Evolutionary conservation across 2,797 vertebrate genomes (phyloP), one percentile per base, ranked within the genome.

Genomic region (Australoheros facetus): DNA sequence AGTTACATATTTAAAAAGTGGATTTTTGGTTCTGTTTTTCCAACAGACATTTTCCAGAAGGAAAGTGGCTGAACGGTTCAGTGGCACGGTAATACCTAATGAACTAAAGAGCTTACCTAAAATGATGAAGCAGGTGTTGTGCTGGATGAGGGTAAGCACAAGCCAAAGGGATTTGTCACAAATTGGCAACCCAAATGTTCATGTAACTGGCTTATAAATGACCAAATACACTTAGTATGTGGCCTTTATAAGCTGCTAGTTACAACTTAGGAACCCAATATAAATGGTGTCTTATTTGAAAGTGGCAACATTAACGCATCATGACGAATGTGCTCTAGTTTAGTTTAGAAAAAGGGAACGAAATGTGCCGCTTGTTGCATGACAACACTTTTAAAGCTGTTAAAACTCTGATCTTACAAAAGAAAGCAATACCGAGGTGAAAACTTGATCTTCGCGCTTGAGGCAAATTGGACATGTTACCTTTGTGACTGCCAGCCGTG

Each of bases 381-480:
- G 45, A 71, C 51, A 78, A 62, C 57, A 80, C 53, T 66, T 69
- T 45, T 13, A 80, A 75, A 64, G 69, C 14, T 71, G 28, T 54
- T 32, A 58, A 69, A 57, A 32, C 42, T 73, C 12, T 60, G 19
- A 79, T 51, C 75, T 30, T 69, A 77, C 45, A 77, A 80, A 82
- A 48, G 34, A 80, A 82, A 87, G 79, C 59, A 77, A 71, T 23
- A 12, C 9, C 0, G 32, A 37, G 70, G 71, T 84, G 56, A 77
- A 60, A 77, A 82, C 45, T 59, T 30, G 60, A 85, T 84, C 78
- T 84, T 71, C 13, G 71, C 1, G 4, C 72, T 71, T 76, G 32
- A 51, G 72, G 57, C 56, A 81, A 85, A 78, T 71, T 73, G 45
- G 60, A 73, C 80, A 48, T 8, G 13, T 77, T 79, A 62, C 73